Base-by-base conservation (phyloP, 2,888 invertebrate species). In the Drosophila testacea region DNA sequence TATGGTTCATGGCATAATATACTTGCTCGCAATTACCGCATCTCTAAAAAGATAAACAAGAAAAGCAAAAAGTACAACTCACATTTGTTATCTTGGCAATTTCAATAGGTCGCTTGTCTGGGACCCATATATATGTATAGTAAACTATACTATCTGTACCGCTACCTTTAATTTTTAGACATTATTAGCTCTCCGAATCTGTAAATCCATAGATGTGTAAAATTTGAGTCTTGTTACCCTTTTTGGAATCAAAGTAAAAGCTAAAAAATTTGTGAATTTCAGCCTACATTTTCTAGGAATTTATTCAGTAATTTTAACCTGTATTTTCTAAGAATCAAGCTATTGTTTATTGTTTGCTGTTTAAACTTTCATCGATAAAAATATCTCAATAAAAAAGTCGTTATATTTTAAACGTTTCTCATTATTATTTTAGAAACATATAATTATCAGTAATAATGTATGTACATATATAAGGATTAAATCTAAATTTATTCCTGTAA, bases 1-100 rank as follows among this genome's bases (percentile, higher is more conserved):
- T 50, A 51, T 51, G 36, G 39, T 57, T 30, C 56, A 59, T 59
- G 57, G 10, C 57, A 55, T 55, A 52, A 61, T 44, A 44, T 38
- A 62, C 30, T 44, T 34, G 44, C 27, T 50, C 42, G 36, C 9
- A 55, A n/a, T 73, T 57, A 69, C 11, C 48, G 48, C 41, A 54
- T 69, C 55, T 32, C 41, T 44, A 55, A 36, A 69, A 50, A 41
- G 13, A 52, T 13, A 41, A 11, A 16, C 10, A 1, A 2, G 11
- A 11, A 32, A 13, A n/a, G 7, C 32, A 44, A 68, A 69, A 68
- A 16, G 4, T 13, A 16, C 7, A 30, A 32, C n/a, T 60, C 38
- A 55, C 55, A 47, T 38, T 30, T 54, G 13, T 50, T 11, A 7
- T 32, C 41, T 70, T 51, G 56, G 13, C 38, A 47, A 16, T 36